Evolutionary conservation across 2,797 vertebrate genomes (phyloP).

Genomic region (Poecile montanus): DNA sequence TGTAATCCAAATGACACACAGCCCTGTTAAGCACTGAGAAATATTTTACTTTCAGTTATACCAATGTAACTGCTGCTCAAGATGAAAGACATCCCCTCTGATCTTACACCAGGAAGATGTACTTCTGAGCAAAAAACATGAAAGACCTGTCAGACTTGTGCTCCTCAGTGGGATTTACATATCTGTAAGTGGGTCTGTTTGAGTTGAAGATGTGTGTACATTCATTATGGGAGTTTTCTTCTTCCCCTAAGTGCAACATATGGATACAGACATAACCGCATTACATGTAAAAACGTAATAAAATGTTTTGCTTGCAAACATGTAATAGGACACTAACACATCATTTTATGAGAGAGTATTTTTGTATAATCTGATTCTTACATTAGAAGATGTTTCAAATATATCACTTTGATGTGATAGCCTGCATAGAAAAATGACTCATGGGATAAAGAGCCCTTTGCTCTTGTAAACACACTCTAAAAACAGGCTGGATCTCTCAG

Average conservation of each 20-base stretch:
- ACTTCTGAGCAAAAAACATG: not conserved
- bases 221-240: not conserved
- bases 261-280: not conserved
- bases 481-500: not conserved
- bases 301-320: conserved; percentile 12
- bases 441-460: not conserved
- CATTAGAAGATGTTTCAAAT: conserved; percentile 15
- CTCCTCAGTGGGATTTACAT: not conserved
- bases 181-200: not conserved
- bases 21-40: not conserved
- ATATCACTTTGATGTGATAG: not conserved
- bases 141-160: not conserved
- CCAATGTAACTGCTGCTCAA: not conserved
- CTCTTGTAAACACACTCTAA: not conserved
- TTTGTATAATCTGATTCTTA: conserved; percentile 12
- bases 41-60: not conserved
- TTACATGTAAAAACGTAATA: not conserved
- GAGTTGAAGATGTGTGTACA: not conserved
- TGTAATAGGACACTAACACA: not conserved
- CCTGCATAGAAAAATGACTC: not conserved
- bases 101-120: not conserved
- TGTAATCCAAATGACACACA: not conserved
- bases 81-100: not conserved
- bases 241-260: not conserved
- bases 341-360: conserved; percentile 39